Percentiles rank a stretch among this genome's conserved stretches.
Conservation (phyloP, 2,888 invertebrate genomes). For the Polydrusus tereticollis region DNA sequence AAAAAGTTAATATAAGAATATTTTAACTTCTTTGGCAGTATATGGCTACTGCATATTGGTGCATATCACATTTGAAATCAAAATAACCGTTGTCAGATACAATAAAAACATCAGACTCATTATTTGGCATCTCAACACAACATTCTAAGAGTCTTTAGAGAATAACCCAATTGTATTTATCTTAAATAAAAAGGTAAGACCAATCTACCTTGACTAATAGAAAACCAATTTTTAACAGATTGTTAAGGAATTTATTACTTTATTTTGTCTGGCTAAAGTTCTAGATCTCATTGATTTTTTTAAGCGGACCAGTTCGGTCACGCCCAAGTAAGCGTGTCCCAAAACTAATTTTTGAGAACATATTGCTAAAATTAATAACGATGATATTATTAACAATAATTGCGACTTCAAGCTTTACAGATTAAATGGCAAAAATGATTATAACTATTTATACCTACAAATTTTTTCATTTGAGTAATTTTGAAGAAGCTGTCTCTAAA, state of each 20-base stretch:
- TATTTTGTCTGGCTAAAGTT: constrained; percentile 33
- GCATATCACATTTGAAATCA: too few relatives aligned
- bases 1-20: too few relatives aligned
- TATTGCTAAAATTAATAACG: constrained; percentile 10
- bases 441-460: too few relatives aligned
- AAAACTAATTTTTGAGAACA: not conserved
- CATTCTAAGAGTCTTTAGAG: constrained; percentile 4
- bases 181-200: constrained; percentile 40
- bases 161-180: constrained; percentile 39
- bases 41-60: too few relatives aligned
- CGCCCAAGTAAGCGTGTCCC: constrained; percentile 15
- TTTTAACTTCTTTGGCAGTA: too few relatives aligned
- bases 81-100: too few relatives aligned
- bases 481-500: too few relatives aligned
- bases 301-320: constrained; percentile 7
- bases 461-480: too few relatives aligned
- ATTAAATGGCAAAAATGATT: not conserved
- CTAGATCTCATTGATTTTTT: constrained; percentile 45
- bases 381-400: not conserved
- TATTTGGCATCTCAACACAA: too few relatives aligned
- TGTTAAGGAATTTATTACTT: constrained; percentile 47
- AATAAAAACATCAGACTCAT: too few relatives aligned
- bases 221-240: constrained; percentile 47
- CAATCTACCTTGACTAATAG: constrained; percentile 42
- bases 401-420: not conserved